These are phyloP conservation scores for Pemphigus obesinymphae DNA, from an alignment of 1,140 invertebrate species.

Conservation along the genomic window DNA sequence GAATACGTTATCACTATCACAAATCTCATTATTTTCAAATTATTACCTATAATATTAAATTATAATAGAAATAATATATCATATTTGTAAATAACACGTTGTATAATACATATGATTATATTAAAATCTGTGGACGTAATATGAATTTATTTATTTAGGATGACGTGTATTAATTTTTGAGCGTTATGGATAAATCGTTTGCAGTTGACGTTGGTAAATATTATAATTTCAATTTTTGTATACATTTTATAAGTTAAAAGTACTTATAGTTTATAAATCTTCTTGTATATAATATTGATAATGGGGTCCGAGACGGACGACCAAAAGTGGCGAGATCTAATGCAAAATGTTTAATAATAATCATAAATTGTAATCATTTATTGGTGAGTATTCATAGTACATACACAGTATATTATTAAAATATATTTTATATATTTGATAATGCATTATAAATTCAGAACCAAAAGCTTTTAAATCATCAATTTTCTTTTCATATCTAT, in stretches of 20 bases:
- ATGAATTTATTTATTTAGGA: too few species aligned
- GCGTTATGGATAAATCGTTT: not conserved
- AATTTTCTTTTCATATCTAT: too few species aligned
- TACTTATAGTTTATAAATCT: not conserved
- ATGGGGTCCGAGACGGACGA: too few species aligned
- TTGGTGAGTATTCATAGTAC: too few species aligned
- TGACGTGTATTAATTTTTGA: not conserved
- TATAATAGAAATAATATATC: not conserved
- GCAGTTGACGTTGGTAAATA: not conserved
- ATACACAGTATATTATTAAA: too few species aligned
- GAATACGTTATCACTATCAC: not conserved
- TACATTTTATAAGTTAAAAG: not conserved
- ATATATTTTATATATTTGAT: too few species aligned
- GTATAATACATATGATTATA: not conserved
- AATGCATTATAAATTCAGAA: too few species aligned
- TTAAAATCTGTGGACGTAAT: too few species aligned
- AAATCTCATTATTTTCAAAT: not conserved
- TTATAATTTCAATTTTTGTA: not conserved
- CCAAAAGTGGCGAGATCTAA: too few species aligned
- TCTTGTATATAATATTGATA: not conserved
- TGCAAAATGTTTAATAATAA: too few species aligned
- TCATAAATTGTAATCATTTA: too few species aligned
- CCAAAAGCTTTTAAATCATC: too few species aligned
- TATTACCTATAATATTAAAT: not conserved
- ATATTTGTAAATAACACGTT: not conserved